Evolutionary conservation across 2,797 vertebrate genomes (phyloP), one percentile per base, ranked within the genome.

Genomic region (Oreochromis grahami): DNA sequence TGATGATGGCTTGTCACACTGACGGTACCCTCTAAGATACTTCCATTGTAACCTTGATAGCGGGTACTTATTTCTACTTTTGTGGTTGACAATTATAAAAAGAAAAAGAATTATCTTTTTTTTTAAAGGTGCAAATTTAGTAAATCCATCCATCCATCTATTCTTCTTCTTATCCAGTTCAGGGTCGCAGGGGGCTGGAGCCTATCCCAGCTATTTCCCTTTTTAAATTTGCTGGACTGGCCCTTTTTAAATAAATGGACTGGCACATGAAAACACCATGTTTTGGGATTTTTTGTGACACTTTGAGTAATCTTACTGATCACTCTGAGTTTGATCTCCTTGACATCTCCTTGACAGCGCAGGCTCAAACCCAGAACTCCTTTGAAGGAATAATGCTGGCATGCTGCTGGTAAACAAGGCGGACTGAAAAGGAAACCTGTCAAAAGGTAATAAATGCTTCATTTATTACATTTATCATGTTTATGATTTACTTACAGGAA

Each of bases 301-400:
- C 65, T 43, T 15, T 0, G 38, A 43, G 8, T 43, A 41, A 68
- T 43, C 38, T 45, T 26, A 70, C 13, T 45, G 21, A 45, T 1
- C 5, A 70, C 21, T 70, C 12, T 15, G 4, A 43, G 63, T 15
- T 68, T 11, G 15, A 26, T 45, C 68, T 48, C 14, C 41, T 24
- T 19, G 0, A 45, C 24, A 70, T 45, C 0, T 7, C 14, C 41
- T 70, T 45, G 45, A 45, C 65, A 70, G 24, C 6, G 0, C 32
- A 70, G 3, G 38, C n/a, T 70, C 65, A 11, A 29, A 45, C 41
- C 65, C 14, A 26, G 65, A 26, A 70, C 11, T 10, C n/a, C 38
- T 70, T 24, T 17, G 38, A 70, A 26, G 65, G 38, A 26, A 15
- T 26, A 26, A 43, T 26, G 65, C 41, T 5, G 41, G 3, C 10